Base-by-base conservation (phyloP, 2,113 vertebrate species). In the Colius striatus region DNA sequence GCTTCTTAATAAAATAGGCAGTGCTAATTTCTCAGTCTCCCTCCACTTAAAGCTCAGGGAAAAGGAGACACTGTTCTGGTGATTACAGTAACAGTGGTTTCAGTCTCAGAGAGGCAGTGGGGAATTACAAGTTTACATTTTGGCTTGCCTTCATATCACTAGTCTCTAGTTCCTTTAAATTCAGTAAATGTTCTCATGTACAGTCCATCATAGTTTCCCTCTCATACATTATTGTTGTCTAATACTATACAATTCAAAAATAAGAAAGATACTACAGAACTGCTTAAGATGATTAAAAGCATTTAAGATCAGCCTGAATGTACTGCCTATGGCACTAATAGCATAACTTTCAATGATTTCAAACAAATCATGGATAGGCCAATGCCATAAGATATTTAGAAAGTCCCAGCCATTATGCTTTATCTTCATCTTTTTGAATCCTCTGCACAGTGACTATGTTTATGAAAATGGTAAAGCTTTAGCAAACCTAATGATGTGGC, bases 281-380 rank as follows among this genome's bases (percentile, higher is more conserved):
- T 50, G 3, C 4, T 92, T 76, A 85, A 73, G 23, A 38, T 63
- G 77, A 55, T 55, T 81, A 17, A 45, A 90, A 68, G 30, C 10
- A 41, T 73, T 87, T 23, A 12, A 29, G n/a, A 61, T 63, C 29
- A 51, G 10, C 7, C 14, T 68, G 43, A 82, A 73, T 20, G 43
- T 62, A 36, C 19, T 65, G 18, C 10, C 27, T 61, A 13, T 30
- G 15, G 21, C 66, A 73, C 18, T 12, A 76, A 32, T 12, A 80
- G 3, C 22, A 51, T 34, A 87, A 23, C 9, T 79, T 91, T 25
- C 75, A 26, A 5, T 32, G 67, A 27, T 93, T 90, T 91, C 15
- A 55, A 36, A 20, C 1, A 13, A 92, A 61, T 6, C 7, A 38
- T 0, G 0, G 11, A 32, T 41, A 76, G 10, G 51, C 5, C 58